A percentile compares a stretch with the other conserved stretches of the same genome.
Conservation (phyloP, 2,797 vertebrate genomes). For the Falco cherrug region DNA sequence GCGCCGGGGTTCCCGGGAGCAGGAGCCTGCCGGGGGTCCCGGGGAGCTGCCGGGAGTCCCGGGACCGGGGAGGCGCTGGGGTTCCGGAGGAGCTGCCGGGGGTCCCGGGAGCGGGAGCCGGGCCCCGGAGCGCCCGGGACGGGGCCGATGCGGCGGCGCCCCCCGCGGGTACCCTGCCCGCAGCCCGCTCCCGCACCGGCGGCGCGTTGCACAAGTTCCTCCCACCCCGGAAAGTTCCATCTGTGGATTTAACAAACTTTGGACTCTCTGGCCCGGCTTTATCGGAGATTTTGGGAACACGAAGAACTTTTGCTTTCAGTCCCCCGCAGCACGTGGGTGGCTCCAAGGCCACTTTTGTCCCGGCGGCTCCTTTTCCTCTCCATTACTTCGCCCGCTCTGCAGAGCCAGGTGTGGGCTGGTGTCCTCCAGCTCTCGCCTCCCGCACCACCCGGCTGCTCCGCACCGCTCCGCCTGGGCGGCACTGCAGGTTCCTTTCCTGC, state of each 20-base stretch:
- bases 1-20: not conserved
- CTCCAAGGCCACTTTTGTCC: conserved; percentile 6
- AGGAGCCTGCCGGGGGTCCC: not conserved
- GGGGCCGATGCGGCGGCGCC: not conserved
- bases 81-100: not conserved
- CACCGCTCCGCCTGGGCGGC: conserved; percentile 15
- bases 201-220: too few relatives aligned
- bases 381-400: not conserved
- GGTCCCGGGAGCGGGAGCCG: not conserved
- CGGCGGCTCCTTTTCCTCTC: not conserved
- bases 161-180: too few relatives aligned
- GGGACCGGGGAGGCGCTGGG: not conserved
- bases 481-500: conserved; percentile 25
- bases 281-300: too few relatives aligned
- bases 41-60: not conserved
- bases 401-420: not conserved
- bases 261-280: too few relatives aligned
- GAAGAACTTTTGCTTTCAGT: too few relatives aligned
- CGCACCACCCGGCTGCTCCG: not conserved
- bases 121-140: not conserved
- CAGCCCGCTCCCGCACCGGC: too few relatives aligned
- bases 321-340: not conserved
- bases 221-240: too few relatives aligned
- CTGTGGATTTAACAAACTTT: too few relatives aligned
- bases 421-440: not conserved